Evolutionary conservation across 92 coral and sea anemone genomes (phyloP), one percentile per base, ranked within the genome.

Genomic region (Muricea muricata): DNA sequence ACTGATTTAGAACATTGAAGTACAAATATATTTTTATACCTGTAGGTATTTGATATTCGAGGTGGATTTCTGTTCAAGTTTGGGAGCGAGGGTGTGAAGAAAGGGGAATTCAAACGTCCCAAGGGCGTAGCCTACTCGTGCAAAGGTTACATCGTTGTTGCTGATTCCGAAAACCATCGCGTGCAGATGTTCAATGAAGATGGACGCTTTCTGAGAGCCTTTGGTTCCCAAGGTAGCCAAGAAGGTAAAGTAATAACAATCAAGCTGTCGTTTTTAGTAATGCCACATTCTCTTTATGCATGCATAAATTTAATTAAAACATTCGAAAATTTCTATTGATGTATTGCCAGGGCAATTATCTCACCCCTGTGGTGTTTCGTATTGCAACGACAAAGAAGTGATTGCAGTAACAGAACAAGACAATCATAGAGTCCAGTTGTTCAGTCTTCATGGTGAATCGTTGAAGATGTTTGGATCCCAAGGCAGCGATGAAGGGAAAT

Each of bases 331-430:
- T 5, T 45, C 15, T 45, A 45, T 45, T 1, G 1, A 1, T 45
- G 14, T 45, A 13, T 12, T 85, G 37, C 90, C 93, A 14, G 95
- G 94, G 75, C 73, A 84, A 40, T 75, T 95, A 80, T 91, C 86
- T 74, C 97, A 95, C 80, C 98, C 98, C 65, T 95, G 98, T 54
- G 98, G 98, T 0, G 91, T 95, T 13, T 92, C 86, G 23, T 93
- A 93, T 86, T 75, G 65, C 63, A 88, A 92, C 11, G 54, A 93
- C 10, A 97, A 97, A 48, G 97, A 94, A 31, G 84, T 93, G 82
- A 89, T 95, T 39, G 84, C 94, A 56, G 95, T 95, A 10, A 84
- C 98, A 9, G 98, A 93, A 74, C 98, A 95, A 52, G 98, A 93
- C 45, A 92, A 92, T 50, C 98, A 95, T 61, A 77, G 98, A 55